Percentiles rank a stretch among this genome's conserved stretches.
phyloP scores from a whole-genome alignment of 2,797 vertebrate genomes.

The Notolepis coatsorum region DNA sequence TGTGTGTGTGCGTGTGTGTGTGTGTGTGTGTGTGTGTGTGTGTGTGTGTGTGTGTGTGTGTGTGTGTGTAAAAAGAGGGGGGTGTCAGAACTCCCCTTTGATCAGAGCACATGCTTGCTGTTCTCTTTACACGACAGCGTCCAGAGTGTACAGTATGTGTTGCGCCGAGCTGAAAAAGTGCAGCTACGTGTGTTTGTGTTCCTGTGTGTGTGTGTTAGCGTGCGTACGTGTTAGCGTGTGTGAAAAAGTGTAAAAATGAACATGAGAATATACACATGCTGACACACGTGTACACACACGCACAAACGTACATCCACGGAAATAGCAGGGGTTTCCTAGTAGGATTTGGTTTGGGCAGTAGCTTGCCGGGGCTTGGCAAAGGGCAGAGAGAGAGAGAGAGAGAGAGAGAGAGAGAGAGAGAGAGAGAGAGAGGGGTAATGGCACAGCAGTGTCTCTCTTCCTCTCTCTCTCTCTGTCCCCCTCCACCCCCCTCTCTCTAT shows the following conservation, averaged over 20 bases:
- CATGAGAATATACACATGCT: no score
- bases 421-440: constrained; percentile 18
- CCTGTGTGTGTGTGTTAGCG: no score
- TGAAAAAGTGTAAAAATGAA: not conserved
- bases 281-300: not conserved
- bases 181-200: no score
- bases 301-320: constrained; percentile 1
- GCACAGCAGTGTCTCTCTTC: not conserved
- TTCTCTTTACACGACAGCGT: no score
- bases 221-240: no score
- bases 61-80: constrained; percentile 5
- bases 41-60: constrained; percentile 12
- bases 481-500: not conserved
- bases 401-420: constrained; percentile 11
- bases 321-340: constrained; percentile 25
- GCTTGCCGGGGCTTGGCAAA: constrained; percentile 7
- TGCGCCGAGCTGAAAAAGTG: not conserved
- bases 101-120: no score
- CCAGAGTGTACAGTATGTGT: no score
- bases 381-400: constrained; percentile 42
- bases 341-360: constrained; percentile 40
- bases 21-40: not conserved
- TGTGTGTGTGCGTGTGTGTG: constrained; percentile 4
- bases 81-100: no score
- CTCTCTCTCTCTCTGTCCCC: not conserved